Conservation (phyloP, 2,113 vertebrate species). For the Bungarus multicinctus region DNA sequence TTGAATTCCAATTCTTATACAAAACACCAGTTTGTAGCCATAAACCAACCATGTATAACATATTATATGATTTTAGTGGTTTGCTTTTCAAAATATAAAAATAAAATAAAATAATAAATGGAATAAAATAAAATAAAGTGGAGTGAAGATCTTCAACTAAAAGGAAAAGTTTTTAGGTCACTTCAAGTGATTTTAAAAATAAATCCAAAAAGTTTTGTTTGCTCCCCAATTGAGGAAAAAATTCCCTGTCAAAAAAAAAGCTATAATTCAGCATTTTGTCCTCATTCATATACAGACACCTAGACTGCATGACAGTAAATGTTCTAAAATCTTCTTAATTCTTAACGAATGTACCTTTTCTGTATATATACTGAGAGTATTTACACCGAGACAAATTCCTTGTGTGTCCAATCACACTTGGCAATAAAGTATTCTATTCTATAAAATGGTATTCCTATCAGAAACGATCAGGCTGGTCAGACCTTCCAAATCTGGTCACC, state of each 20-base stretch:
- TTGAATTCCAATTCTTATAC: neutral
- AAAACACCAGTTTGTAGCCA: neutral
- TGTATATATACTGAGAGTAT: no score
- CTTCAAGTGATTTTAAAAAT: neutral
- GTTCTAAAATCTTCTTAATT: no score
- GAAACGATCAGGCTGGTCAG: neutral
- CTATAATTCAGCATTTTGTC: neutral
- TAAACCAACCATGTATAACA: neutral
- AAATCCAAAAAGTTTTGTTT: neutral
- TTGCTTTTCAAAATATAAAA: neutral
- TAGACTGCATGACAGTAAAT: neutral
- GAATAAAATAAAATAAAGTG: neutral
- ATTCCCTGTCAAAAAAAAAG: neutral
- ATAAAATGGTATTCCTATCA: neutral
- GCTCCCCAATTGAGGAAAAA: neutral
- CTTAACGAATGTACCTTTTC: no score
- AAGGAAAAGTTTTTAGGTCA: neutral
- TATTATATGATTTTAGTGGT: neutral
- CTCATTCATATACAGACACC: neutral
- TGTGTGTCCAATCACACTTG: no score
- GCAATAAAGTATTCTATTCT: no score
- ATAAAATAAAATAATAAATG: neutral
- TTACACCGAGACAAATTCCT: no score
- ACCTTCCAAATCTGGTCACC: neutral
- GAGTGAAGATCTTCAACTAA: neutral